These are phyloP conservation scores for Lateolabrax maculatus DNA, from an alignment of 2,797 vertebrate genomes.

Conservation along the genomic window DNA sequence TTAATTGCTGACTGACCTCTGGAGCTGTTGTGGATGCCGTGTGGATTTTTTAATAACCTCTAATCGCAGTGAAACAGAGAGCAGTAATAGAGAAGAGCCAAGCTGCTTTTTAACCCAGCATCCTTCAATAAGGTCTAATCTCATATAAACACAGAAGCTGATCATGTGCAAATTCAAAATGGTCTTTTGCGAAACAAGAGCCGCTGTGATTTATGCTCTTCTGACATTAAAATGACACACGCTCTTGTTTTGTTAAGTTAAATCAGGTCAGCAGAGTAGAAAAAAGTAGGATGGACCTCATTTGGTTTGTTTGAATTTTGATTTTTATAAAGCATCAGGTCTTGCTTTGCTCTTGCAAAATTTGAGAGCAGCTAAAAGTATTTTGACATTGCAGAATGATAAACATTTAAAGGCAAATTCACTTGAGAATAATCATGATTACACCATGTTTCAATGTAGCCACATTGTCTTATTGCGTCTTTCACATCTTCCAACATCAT, in stretches of 20 bases:
- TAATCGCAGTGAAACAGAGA: constrained; percentile 73
- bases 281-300: constrained; percentile 22
- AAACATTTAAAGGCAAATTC: constrained; percentile 27
- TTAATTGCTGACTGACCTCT: constrained; percentile 80
- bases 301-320: constrained; percentile 9
- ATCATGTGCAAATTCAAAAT: constrained; percentile 37
- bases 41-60: constrained; percentile 71
- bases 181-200: constrained; percentile 48
- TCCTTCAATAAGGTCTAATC: constrained; percentile 73
- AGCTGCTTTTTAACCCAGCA: constrained; percentile 58
- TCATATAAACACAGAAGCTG: constrained; percentile 52
- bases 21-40: constrained; percentile 52
- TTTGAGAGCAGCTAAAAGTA: not conserved
- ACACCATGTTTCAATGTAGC: constrained; percentile 16
- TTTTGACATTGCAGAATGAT: constrained; percentile 21
- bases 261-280: constrained; percentile 49
- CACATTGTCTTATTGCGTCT: constrained; percentile 12
- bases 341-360: not conserved
- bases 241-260: constrained; percentile 49
- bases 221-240: constrained; percentile 16
- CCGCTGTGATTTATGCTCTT: constrained; percentile 63
- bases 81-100: constrained; percentile 59
- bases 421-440: constrained; percentile 30
- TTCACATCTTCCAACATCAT: constrained; percentile 28
- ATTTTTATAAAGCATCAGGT: not conserved